Conservation (phyloP, 64 coral and sea anemone species). For the Catalaphyllia jardinei region DNA sequence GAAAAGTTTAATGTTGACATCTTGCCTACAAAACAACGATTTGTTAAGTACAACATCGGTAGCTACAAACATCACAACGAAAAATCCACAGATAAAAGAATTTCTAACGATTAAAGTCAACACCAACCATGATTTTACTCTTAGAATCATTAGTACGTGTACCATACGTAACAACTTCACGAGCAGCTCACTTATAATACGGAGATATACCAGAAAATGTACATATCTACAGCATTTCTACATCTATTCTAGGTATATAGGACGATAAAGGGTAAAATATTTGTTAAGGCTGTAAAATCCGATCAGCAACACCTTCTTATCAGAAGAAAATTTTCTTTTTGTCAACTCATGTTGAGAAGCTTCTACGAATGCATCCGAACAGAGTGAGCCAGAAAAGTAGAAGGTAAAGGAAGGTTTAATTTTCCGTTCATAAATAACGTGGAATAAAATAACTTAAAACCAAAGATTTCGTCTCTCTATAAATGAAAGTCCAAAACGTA, state of each 20-base stretch:
- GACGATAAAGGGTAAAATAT: background rate
- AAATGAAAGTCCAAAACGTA: background rate
- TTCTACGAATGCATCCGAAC: background rate
- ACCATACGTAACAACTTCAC: background rate
- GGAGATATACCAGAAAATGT: background rate
- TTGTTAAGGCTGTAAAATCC: background rate
- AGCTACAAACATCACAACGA: too few species aligned
- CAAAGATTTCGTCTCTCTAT: background rate
- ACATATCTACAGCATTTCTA: slow-evolving; percentile 27
- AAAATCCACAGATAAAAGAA: too few species aligned
- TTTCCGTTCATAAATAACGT: background rate
- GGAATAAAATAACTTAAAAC: background rate
- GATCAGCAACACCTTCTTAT: background rate
- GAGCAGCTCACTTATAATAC: background rate
- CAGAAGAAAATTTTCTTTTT: background rate
- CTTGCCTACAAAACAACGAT: too few species aligned
- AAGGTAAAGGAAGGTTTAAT: background rate
- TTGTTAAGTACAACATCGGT: too few species aligned
- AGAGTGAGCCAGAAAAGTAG: background rate
- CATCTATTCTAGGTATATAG: background rate
- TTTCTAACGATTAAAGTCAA: background rate
- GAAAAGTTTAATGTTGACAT: too few species aligned
- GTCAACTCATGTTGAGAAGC: background rate
- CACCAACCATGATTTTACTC: background rate
- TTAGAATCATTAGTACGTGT: background rate